Conservation (phyloP, 2,797 vertebrate species). For the Danio aesculapii region DNA sequence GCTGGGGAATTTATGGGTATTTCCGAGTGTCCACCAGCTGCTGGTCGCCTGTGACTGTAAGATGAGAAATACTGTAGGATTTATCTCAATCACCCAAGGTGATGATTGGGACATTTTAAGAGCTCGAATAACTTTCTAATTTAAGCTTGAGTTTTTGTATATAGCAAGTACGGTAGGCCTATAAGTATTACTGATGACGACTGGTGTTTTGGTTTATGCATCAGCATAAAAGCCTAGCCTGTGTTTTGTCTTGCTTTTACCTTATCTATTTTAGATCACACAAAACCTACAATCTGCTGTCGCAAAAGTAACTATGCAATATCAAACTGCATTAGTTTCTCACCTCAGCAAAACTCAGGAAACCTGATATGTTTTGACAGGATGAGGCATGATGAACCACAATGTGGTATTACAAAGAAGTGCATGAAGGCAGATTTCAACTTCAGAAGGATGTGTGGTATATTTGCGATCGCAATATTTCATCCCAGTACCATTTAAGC, state of each 20-base stretch:
- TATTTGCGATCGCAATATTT: too few relatives aligned
- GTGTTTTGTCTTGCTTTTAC: background rate
- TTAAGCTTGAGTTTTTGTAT: constrained; percentile 66
- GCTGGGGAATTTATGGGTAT: constrained; percentile 27
- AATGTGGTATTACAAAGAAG: constrained; percentile 23
- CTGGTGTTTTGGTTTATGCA: background rate
- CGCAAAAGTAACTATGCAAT: background rate
- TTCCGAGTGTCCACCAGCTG: constrained; percentile 64
- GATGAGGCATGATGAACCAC: background rate
- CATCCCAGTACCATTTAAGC: too few relatives aligned
- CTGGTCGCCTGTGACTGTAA: constrained; percentile 58
- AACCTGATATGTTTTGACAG: background rate
- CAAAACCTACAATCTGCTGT: background rate
- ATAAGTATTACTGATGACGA: background rate
- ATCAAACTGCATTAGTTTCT: background rate
- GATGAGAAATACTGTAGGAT: constrained; percentile 58
- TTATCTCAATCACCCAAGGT: constrained; percentile 68
- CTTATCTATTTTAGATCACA: background rate
- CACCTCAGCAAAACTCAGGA: constrained; percentile 26
- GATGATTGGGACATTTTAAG: constrained; percentile 66
- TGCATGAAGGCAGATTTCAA: background rate
- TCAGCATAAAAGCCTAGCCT: background rate
- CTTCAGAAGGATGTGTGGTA: background rate
- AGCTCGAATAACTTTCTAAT: constrained; percentile 66
- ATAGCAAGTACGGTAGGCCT: background rate